Evolutionary conservation across 2,888 invertebrate genomes (phyloP), one percentile per base, ranked within the genome.

Genomic region (Dione vanillae): DNA sequence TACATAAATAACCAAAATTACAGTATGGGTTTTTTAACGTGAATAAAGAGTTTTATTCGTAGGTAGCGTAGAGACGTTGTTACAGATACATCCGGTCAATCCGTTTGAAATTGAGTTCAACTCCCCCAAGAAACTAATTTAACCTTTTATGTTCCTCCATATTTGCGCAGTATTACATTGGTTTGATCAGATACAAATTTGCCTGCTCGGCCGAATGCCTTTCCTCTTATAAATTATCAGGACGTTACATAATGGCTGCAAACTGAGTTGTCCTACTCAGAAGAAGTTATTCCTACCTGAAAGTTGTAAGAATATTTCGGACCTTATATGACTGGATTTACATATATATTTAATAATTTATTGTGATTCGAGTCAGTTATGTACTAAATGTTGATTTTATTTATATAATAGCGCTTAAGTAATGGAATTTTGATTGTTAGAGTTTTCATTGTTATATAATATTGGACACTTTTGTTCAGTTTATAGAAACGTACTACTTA

Each of bases 131-230:
- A 88, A 91, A 90, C 88, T 88, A 89, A 90, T 89, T 91, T 90
- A 89, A 84, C 82, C 85, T 84, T 83, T 84, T 88, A 89, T 90
- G 88, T 91, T 89, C 88, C 83, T 85, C 83, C 86, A 88, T 89
- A 88, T 90, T 90, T 89, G 86, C 86, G 79, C 80, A 85, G 83
- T 89, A 91, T 90, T 89, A 85, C 85, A 86, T 90, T 88, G 85
- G 84, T 86, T 86, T 87, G 87, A 90, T 87, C 86, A 88, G 88
- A 90, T 87, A 91, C 87, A 87, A 89, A 88, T 88, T 90, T 88
- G 74, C 65, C 70, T 70, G 49, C 43, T 58, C 69, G 72, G 79
- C 83, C 81, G 81, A 82, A 82, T 79, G 85, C 80, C 85, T 83
- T 82, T 84, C 81, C 80, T 83, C 81, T 85, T 85, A 83, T 82